Percentiles rank a stretch among this genome's conserved stretches.
phyloP scores from a whole-genome alignment of 2,888 invertebrate species.

The Digitonthophagus gazella region DNA sequence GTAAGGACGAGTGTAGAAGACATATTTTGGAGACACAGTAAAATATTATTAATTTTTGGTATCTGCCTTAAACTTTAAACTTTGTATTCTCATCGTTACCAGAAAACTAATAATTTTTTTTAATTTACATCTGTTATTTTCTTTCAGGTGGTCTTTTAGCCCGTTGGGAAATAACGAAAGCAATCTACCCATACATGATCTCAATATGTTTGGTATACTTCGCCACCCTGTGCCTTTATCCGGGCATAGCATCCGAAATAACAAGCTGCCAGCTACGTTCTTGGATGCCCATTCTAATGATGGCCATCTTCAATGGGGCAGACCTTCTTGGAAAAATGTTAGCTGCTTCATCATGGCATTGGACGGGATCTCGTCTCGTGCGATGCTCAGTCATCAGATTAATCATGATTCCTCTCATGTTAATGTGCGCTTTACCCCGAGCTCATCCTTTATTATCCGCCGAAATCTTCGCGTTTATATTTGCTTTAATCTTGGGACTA shows the following conservation, averaged over 20 bases:
- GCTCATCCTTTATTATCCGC: slow-evolving; percentile 69
- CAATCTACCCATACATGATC: slow-evolving; percentile 88
- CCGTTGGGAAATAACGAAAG: slow-evolving; percentile 77
- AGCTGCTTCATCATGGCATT: slow-evolving; percentile 77
- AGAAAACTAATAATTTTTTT: not conserved
- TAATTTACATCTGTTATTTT: slow-evolving; percentile 18
- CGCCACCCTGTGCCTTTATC: slow-evolving; percentile 85
- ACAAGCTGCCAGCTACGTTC: slow-evolving; percentile 76
- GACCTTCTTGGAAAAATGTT: slow-evolving; percentile 82
- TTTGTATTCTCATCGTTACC: too few relatives aligned
- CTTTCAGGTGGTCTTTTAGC: slow-evolving; percentile 66
- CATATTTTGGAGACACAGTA: too few relatives aligned
- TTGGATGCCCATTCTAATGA: slow-evolving; percentile 91
- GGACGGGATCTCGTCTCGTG: slow-evolving; percentile 77
- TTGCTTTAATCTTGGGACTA: slow-evolving; percentile 71
- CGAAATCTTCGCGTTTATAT: slow-evolving; percentile 65
- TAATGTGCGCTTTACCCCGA: slow-evolving; percentile 80
- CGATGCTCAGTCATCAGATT: slow-evolving; percentile 67
- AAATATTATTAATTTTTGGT: too few relatives aligned
- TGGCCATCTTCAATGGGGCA: slow-evolving; percentile 84
- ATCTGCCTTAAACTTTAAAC: too few relatives aligned
- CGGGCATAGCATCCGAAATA: slow-evolving; percentile 87
- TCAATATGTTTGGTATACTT: slow-evolving; percentile 86
- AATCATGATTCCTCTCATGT: slow-evolving; percentile 74
- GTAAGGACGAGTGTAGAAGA: too few relatives aligned